Evolutionary conservation across 2,888 invertebrate species (phyloP), one percentile per base, ranked within the genome.

Genomic region (Podotricha telesiphe): DNA sequence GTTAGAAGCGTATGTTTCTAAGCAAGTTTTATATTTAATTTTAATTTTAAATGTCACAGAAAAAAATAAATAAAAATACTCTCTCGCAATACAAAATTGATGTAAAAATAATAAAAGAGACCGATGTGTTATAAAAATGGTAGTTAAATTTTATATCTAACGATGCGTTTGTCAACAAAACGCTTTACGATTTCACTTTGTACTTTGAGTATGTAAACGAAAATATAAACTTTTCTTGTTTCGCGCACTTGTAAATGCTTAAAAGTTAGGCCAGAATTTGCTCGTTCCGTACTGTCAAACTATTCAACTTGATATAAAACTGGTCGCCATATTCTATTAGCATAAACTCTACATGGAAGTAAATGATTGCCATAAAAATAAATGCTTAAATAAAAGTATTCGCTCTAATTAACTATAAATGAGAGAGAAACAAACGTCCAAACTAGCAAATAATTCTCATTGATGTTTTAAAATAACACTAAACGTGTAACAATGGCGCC

Each of bases 221-320:
- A 67, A 67, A 51, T 67, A 50, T 40, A 42, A 67, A 61, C 45
- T 67, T 67, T 67, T 61, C 67, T 61, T 42, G 51, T 61, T 51
- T 19, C 42, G 42, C 51, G 51, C 51, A 40, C 51, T 61, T 28
- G 59, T 48, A 20, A 50, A 10, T 42, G 67, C 61, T 67, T 51
- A 28, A 61, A 66, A 61, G 51, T 67, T 53, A 45, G 0, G 40
- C 22, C 37, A 59, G 59, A 48, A 66, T 66, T 66, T 66, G 59
- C 58, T 37, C 40, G 50, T 42, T 19, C 47, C 28, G 28, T 42
- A 65, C 34, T 47, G 20, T 59, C 42, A 59, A 66, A 50, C 42
- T 48, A 56, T 48, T 65, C 37, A 56, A 28, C 13, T 53, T 13
- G 11, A 42, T 34, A 55, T 53, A 45, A 65, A 53, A 42, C 22